phyloP scores from a whole-genome alignment of 2,797 vertebrate genomes.

The Tangara arthus region DNA sequence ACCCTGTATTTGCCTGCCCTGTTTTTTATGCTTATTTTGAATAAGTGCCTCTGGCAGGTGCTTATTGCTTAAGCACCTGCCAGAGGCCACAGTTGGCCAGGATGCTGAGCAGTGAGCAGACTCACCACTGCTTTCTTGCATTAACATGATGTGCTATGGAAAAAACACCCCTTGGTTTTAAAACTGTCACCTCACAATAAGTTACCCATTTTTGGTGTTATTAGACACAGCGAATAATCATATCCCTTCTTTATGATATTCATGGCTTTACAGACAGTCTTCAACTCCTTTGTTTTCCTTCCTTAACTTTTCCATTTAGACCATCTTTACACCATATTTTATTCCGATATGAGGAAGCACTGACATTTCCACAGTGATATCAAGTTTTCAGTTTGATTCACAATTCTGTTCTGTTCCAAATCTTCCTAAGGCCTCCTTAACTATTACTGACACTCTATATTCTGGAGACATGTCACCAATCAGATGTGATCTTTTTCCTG shows the following conservation, averaged over 20 bases:
- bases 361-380: background rate
- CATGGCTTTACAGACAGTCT: background rate
- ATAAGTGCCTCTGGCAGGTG: background rate
- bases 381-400: background rate
- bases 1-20: background rate
- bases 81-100: background rate
- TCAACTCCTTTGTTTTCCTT: background rate
- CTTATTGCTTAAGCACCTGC: background rate
- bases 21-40: background rate
- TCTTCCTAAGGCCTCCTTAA: background rate
- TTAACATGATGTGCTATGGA: background rate
- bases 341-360: background rate
- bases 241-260: background rate
- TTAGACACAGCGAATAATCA: background rate
- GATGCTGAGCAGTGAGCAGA: background rate
- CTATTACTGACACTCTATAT: background rate
- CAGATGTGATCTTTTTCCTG: background rate
- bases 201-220: background rate
- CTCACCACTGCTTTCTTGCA: background rate
- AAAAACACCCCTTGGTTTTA: background rate
- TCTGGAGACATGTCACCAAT: background rate
- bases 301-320: background rate
- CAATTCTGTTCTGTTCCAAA: background rate
- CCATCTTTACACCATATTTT: rapidly evolving
- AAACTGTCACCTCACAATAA: background rate